Percentiles rank a stretch among this genome's conserved stretches.
Conservation (phyloP, 64 coral and sea anemone species). For the Platygyra sinensis region DNA sequence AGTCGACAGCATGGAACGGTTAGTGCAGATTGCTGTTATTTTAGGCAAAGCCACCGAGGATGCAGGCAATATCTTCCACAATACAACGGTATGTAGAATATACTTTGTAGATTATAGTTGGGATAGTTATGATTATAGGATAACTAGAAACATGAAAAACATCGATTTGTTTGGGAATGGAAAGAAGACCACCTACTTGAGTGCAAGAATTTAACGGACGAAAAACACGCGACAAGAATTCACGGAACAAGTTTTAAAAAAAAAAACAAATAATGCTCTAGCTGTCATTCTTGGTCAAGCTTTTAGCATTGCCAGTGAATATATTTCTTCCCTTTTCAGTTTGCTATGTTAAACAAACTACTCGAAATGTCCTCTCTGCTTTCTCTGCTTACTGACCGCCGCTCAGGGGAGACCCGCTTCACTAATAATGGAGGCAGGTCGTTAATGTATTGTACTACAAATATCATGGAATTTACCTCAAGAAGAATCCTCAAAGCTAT, state of each 20-base stretch:
- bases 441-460: neutral
- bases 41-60: neutral
- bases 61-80: neutral
- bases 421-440: neutral
- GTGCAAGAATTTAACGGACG: too few species aligned
- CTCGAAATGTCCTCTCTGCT: neutral
- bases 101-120: too few species aligned
- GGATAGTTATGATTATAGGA: too few species aligned
- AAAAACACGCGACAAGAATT: too few species aligned
- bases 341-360: neutral
- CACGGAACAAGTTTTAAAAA: too few species aligned
- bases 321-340: neutral
- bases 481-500: neutral
- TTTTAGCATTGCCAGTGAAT: too few species aligned
- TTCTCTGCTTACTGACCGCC: neutral
- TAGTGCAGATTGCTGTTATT: neutral
- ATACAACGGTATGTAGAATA: neutral
- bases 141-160: too few species aligned
- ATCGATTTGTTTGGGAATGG: too few species aligned
- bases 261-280: too few species aligned
- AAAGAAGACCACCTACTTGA: too few species aligned
- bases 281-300: too few species aligned
- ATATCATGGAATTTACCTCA: neutral
- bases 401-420: neutral
- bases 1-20: neutral